Base-by-base conservation (phyloP, 2,888 invertebrate genomes). In the Arge pagana region DNA sequence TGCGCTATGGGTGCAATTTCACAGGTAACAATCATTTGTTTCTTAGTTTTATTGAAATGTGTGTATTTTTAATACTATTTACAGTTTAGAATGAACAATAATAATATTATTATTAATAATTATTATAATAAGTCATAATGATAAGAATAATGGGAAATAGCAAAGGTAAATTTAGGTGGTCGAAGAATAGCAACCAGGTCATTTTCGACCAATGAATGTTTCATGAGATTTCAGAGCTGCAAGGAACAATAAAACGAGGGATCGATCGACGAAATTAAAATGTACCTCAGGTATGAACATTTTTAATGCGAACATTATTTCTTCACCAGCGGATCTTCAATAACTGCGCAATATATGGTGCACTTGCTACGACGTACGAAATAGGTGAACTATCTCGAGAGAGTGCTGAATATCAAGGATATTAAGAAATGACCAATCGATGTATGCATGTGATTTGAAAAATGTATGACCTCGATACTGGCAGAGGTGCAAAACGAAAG, bases 31-130 rank as follows among this genome's bases (percentile, higher is more conserved):
- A 42, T 30, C 16, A 30, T 40, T 42, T 42, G 42, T 42, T 42
- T 30, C 31, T 10, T 19, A 42, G 19, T 28, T 42, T 42, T 42
- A 42, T 42, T 42, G 30, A 40, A 16, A 50, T 54, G 54, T n/a
- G n/a, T n/a, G n/a, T 50, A 53, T 51, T 63, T 60, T 54, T 55
- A 55, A 62, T 65, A 58, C 65, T 72, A 71, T 72, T 64, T 72
- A 72, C 71, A 72, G 61, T 68, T 66, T 70, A 69, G 56, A 58
- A 57, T 66, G 64, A 61, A 66, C 64, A 66, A 58, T 64, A 63
- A 60, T 67, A 45, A 43, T 45, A 16, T 19, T 42, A 42, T 30
- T 42, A 42, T 30, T 28, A 66, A 64, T 67, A 65, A 67, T 68
- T 15, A 40, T 40, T 24, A 40, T 24, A 66, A 64, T 67, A 64